Evolutionary conservation across 1,140 invertebrate genomes (phyloP).

Genomic region (Drosophila varians): DNA sequence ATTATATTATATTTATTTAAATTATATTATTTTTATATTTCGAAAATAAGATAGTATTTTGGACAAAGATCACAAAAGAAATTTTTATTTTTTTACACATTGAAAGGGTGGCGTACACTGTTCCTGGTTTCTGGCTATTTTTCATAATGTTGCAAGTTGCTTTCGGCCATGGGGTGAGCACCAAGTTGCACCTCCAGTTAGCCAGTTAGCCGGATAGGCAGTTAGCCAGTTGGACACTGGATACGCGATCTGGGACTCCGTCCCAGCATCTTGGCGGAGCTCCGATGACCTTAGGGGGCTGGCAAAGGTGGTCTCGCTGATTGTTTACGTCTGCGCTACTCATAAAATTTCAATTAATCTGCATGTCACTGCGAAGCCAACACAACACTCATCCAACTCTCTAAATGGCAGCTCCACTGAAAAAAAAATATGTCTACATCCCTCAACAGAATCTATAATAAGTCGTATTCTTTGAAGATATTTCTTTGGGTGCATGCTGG

Average conservation of each 20-base stretch:
- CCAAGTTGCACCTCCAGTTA: conserved; percentile 19
- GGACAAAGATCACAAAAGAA: background rate
- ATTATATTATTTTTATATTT: no score
- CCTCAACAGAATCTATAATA: background rate
- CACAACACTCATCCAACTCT: conserved; percentile 6
- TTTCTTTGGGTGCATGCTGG: conserved; percentile 7
- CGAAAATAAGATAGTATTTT: background rate
- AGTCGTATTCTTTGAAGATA: no score
- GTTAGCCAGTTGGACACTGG: conserved; percentile 14
- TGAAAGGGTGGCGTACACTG: conserved; percentile 25
- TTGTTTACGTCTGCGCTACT: conserved; percentile 81
- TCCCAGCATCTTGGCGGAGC: conserved; percentile 29
- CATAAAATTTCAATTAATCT: conserved; percentile 83
- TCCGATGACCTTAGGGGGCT: conserved; percentile 78
- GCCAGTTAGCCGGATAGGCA: conserved; percentile 20
- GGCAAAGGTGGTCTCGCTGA: conserved; percentile 80
- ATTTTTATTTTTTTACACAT: background rate
- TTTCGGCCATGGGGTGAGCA: conserved; percentile 31
- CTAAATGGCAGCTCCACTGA: conserved; percentile 35
- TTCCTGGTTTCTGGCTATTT: conserved; percentile 50
- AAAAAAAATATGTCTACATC: background rate
- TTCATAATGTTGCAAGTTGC: conserved; percentile 51
- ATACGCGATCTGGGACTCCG: conserved; percentile 27
- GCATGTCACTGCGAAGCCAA: conserved; percentile 63
- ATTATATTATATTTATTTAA: no score